Conservation (phyloP, 2,113 vertebrate genomes). For the Columbina picui region DNA sequence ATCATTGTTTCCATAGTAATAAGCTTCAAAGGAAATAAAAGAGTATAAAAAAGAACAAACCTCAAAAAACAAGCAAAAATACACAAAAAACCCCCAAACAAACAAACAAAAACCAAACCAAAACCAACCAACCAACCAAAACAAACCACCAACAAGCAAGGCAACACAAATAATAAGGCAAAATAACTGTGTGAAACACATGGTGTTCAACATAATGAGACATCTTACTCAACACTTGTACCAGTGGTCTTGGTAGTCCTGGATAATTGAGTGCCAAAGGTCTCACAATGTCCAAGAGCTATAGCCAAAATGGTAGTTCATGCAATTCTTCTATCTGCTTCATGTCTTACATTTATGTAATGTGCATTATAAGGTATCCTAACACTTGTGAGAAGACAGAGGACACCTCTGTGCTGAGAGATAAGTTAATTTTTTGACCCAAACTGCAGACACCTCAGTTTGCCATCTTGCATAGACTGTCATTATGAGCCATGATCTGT, state of each 20-base stretch:
- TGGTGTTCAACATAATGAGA: neutral
- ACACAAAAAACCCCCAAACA: too few species aligned
- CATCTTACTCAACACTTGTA: neutral
- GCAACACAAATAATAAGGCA: neutral
- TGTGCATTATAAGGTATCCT: neutral
- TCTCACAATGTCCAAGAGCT: neutral
- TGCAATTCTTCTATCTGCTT: neutral
- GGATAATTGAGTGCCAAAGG: neutral
- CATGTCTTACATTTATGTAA: neutral
- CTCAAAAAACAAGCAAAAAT: too few species aligned
- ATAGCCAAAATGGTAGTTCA: neutral
- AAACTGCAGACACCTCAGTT: neutral
- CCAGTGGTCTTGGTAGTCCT: too few species aligned
- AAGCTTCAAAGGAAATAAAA: neutral
- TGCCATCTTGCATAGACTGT: neutral
- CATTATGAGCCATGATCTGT: neutral
- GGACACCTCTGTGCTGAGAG: neutral
- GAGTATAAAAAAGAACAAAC: neutral
- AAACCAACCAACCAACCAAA: too few species aligned
- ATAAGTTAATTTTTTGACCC: neutral
- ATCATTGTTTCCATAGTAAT: neutral
- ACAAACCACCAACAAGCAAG: neutral
- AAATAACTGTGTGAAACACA: neutral
- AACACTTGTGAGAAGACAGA: neutral
- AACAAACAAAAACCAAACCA: too few species aligned